phyloP scores from a whole-genome alignment of 1,140 invertebrate species.

The Drosophila ananassae region DNA sequence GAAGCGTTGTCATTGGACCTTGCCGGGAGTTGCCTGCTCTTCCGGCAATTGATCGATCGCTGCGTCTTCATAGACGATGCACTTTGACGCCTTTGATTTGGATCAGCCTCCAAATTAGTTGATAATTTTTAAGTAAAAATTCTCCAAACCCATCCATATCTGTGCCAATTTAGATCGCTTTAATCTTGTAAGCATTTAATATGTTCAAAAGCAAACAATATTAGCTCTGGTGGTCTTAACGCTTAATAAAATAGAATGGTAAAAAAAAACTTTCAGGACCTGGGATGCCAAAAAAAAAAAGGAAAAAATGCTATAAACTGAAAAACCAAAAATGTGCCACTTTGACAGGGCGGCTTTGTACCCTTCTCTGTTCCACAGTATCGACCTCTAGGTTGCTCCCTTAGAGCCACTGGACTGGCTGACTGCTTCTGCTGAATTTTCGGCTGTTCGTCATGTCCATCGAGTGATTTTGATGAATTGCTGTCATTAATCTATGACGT shows the following conservation, averaged over 20 bases:
- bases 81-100: slow-evolving; percentile 61
- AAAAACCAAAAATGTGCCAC: slow-evolving; percentile 43
- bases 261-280: slow-evolving; percentile 16
- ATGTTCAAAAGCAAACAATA: background rate
- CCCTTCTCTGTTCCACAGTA: background rate
- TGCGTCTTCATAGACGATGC: slow-evolving; percentile 40
- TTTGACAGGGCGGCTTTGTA: slow-evolving; percentile 6
- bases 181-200: background rate
- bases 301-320: slow-evolving; percentile 14
- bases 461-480: slow-evolving; percentile 84
- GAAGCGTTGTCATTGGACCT: slow-evolving; percentile 69
- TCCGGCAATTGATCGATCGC: slow-evolving; percentile 77
- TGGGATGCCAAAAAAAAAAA: slow-evolving; percentile 14
- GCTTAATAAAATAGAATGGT: slow-evolving; percentile 6
- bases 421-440: slow-evolving; percentile 72
- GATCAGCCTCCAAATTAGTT: slow-evolving; percentile 2
- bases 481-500: slow-evolving; percentile 84
- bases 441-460: slow-evolving; percentile 83
- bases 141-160: too few species aligned
- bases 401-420: slow-evolving; percentile 25
- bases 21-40: slow-evolving; percentile 63
- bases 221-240: slow-evolving; percentile 14
- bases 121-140: too few species aligned
- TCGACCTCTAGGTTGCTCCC: slow-evolving; percentile 9
- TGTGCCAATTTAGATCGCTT: background rate